Base-by-base conservation (phyloP, 2,113 vertebrate genomes). In the Opisthocomus hoazin region DNA sequence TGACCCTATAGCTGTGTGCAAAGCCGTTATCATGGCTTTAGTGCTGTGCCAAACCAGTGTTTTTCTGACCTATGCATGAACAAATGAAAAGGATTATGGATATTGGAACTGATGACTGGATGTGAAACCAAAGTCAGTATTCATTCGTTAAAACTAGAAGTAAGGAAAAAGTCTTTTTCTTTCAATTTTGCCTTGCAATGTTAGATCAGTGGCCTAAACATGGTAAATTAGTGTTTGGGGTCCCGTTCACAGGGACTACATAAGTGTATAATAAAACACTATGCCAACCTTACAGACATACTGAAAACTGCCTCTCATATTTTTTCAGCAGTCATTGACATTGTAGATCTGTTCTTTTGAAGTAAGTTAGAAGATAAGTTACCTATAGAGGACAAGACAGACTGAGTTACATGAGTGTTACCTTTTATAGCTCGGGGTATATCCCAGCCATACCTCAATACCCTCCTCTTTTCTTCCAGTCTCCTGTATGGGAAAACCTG, bases 211-310 rank as follows among this genome's bases (percentile, higher is more conserved):
- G 36, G 2, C 8, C 13, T 30, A 36, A 9, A 58, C 0, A 15
- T 74, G 43, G 66, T 19, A 39, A 56, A 56, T 7, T 27, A 7
- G 2, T 48, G 12, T 15, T 84, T 66, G 43, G 36, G 5, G 20
- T 64, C 29, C 37, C 29, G 12, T 51, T 17, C 15, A 3, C 21
- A 48, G 8, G 2, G 0, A 17, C 12, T 37, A 6, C 12, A 5
- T 10, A 15, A 22, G 7, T 18, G 9, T 36, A 13, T 26, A 30
- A 41, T 30, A 58, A 75, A 75, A 27, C 4, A 22, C 3, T 20
- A 15, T 27, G 8, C 26, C 10, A 80, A 6, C 15, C 17, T 56
- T 43, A 89, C 0, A 76, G 34, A 61, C 7, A 22, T 24, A 10
- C 10, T 77, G 41, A 87, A 76, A 73, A 5, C 2, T 53, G 15